Evolutionary conservation across 64 coral and sea anemone species (phyloP).

Genomic region (Pocillopora verrucosa): DNA sequence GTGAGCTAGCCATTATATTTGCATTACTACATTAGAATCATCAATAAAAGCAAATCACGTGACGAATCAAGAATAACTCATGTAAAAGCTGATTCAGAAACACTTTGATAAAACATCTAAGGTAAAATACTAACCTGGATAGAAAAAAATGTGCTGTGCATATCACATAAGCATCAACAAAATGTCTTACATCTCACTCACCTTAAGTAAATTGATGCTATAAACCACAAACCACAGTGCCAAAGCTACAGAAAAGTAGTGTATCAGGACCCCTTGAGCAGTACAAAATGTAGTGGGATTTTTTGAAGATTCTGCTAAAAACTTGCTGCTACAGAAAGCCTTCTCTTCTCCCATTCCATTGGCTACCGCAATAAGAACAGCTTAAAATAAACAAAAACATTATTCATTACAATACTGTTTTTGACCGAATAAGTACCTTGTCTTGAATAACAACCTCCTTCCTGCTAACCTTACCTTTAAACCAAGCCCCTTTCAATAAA

Average conservation of each 20-base stretch:
- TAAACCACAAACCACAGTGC: conserved; percentile 74
- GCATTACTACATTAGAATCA: too few relatives aligned
- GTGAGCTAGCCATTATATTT: too few relatives aligned
- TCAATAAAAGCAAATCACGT: too few relatives aligned
- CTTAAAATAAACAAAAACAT: conserved; percentile 17
- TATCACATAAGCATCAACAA: not conserved
- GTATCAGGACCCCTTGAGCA: conserved; percentile 63
- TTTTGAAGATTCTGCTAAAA: not conserved
- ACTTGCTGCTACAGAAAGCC: conserved; percentile 61
- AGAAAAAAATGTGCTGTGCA: too few relatives aligned
- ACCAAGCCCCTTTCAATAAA: too few relatives aligned
- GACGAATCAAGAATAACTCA: too few relatives aligned
- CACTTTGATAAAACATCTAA: too few relatives aligned
- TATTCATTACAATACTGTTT: not conserved
- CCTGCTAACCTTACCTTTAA: too few relatives aligned
- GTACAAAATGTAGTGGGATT: conserved; percentile 68
- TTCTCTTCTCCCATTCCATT: conserved; percentile 70
- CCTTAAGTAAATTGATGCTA: conserved; percentile 68
- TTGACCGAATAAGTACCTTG: not conserved
- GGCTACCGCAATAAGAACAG: conserved; percentile 38
- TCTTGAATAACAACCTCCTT: too few relatives aligned
- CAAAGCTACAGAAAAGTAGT: conserved; percentile 48
- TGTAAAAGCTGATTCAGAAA: too few relatives aligned
- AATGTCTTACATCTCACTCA: not conserved
- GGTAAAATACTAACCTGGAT: not conserved